Evolutionary conservation across 2,113 vertebrate genomes (phyloP).

Genomic region (Varanus komodoensis): DNA sequence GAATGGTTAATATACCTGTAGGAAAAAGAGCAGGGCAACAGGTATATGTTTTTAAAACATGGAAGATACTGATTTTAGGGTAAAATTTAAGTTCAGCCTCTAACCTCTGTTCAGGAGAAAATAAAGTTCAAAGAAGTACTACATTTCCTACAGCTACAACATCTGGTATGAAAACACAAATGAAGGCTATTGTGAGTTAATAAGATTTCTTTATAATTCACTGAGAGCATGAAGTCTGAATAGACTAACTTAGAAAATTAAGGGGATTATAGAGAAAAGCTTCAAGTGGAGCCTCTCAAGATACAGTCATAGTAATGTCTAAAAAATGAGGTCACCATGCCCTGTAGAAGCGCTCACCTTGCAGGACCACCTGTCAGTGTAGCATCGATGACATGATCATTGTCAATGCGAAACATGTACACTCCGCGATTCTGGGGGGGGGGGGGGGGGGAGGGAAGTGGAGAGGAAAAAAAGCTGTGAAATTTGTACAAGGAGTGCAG

Average conservation of each 20-base stretch:
- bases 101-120: background rate
- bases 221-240: accelerated
- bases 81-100: background rate
- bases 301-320: accelerated
- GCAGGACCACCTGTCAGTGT: slow-evolving; percentile 97
- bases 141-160: background rate
- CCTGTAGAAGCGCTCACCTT: slow-evolving; percentile 77
- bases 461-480: background rate
- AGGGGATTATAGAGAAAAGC: background rate
- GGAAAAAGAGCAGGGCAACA: background rate
- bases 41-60: background rate
- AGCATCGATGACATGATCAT: slow-evolving; percentile 95
- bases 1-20: slow-evolving; percentile 98
- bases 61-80: background rate
- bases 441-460: slow-evolving; percentile 58
- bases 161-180: background rate
- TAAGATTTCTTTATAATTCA: accelerated
- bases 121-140: background rate
- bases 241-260: background rate
- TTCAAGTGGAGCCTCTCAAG: accelerated
- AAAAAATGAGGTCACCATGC: accelerated
- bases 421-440: slow-evolving; percentile 92
- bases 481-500: accelerated
- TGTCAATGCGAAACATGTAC: slow-evolving; percentile 99
- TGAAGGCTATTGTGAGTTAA: slow-evolving; percentile 5